Evolutionary conservation across 2,113 vertebrate species (phyloP).

Genomic region (Centropristis striata): DNA sequence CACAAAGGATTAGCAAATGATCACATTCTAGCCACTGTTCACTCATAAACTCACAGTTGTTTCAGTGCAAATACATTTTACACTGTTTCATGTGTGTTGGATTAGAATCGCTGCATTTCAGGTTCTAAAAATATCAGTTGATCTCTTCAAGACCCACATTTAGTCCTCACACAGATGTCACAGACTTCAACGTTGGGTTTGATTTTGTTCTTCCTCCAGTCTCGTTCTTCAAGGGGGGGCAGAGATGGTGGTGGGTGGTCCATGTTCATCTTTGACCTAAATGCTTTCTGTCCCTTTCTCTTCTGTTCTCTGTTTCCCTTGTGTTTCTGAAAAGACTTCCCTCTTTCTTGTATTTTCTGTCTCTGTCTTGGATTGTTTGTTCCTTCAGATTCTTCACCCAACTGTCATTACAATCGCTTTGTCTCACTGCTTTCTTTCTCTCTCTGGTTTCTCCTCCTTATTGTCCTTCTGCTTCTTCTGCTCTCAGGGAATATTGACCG

Average conservation of each 20-base stretch:
- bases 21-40: neutral
- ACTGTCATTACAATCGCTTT: neutral
- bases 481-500: constrained; percentile 89
- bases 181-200: constrained; percentile 23
- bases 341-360: neutral
- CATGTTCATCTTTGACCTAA: neutral
- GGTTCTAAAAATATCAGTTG: neutral
- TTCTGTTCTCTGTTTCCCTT: neutral
- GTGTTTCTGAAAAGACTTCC: neutral
- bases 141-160: neutral
- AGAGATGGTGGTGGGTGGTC: constrained; percentile 11
- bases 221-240: neutral
- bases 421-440: neutral
- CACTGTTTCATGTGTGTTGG: too few relatives aligned
- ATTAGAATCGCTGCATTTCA: too few relatives aligned
- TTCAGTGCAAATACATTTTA: neutral
- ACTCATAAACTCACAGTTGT: neutral
- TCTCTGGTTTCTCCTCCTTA: neutral
- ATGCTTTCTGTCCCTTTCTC: neutral
- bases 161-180: neutral
- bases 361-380: neutral
- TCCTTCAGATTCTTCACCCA: constrained; percentile 8
- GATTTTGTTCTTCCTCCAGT: constrained; percentile 26
- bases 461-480: neutral
- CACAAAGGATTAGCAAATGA: too few relatives aligned